phyloP scores from a whole-genome alignment of 2,113 vertebrate genomes.

The Cygnus atratus region DNA sequence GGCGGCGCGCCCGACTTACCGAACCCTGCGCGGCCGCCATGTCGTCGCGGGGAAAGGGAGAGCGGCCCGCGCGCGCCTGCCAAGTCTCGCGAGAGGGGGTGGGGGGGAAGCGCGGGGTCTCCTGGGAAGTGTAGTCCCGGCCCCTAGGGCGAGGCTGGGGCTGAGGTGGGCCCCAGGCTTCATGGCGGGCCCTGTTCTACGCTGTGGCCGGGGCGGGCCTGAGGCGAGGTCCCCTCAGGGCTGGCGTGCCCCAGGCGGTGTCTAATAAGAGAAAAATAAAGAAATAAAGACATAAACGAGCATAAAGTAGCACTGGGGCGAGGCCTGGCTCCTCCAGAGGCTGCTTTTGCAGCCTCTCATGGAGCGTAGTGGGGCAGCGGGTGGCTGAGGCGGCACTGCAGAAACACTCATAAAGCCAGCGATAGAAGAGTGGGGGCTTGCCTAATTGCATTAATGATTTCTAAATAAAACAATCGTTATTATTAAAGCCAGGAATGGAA shows the following conservation, averaged over 20 bases:
- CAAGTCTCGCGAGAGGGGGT: neutral
- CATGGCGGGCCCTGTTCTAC: fast-evolving
- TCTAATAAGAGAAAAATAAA: no score
- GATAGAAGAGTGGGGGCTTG: no score
- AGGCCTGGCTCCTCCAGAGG: neutral
- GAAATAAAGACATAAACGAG: fast-evolving
- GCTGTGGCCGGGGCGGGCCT: no score
- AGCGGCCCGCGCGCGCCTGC: no score
- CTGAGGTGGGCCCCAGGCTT: neutral
- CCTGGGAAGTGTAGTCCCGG: neutral
- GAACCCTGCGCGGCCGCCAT: fast-evolving
- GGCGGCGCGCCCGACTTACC: fast-evolving
- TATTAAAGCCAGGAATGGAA: no score
- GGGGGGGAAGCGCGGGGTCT: neutral
- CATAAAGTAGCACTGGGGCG: fast-evolving
- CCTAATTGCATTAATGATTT: no score
- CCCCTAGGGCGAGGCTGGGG: no score
- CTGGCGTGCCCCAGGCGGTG: neutral
- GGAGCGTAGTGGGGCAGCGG: no score
- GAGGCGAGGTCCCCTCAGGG: neutral
- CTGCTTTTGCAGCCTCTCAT: neutral
- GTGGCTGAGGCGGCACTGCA: no score
- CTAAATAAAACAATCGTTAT: no score
- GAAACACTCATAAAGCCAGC: no score
- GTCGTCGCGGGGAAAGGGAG: fast-evolving